Conservation (phyloP, 2,888 invertebrate species). For the Watsonalla binaria region DNA sequence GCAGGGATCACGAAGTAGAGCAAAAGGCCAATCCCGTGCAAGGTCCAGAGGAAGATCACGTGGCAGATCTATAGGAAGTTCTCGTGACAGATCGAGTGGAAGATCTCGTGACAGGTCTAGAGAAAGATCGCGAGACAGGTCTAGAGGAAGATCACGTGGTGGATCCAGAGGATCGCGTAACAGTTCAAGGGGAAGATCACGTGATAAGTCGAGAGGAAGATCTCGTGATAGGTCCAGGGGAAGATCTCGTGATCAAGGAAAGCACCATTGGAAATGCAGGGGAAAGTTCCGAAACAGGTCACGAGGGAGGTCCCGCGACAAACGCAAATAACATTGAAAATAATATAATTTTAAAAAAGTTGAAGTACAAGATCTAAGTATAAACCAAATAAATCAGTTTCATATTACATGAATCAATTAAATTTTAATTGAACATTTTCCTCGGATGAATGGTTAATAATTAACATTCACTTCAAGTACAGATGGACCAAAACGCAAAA, state of each 20-base stretch:
- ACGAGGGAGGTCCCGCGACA: no score
- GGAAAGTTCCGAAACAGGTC: no score
- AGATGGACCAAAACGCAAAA: not conserved
- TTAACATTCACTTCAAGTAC: not conserved
- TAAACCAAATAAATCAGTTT: not conserved
- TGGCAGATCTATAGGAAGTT: constrained; percentile 5
- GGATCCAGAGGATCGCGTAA: not conserved
- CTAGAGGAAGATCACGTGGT: constrained; percentile 7
- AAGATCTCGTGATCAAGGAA: not conserved
- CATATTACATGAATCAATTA: not conserved
- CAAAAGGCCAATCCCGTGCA: constrained; percentile 8
- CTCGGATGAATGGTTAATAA: constrained; percentile 8
- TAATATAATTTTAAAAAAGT: not conserved
- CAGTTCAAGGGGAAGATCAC: not conserved
- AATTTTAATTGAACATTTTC: not conserved
- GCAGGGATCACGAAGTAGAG: constrained; percentile 7
- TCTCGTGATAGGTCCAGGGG: no score
- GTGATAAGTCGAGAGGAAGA: not conserved
- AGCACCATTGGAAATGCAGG: not conserved
- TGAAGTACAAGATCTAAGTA: not conserved
- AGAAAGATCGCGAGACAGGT: constrained; percentile 1
- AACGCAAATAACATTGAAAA: no score
- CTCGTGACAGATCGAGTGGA: constrained; percentile 1
- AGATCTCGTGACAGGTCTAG: not conserved
- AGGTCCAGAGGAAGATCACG: constrained; percentile 11